Evolutionary conservation across 2,797 vertebrate species (phyloP), one percentile per base, ranked within the genome.

Genomic region (Acanthiza pusilla): DNA sequence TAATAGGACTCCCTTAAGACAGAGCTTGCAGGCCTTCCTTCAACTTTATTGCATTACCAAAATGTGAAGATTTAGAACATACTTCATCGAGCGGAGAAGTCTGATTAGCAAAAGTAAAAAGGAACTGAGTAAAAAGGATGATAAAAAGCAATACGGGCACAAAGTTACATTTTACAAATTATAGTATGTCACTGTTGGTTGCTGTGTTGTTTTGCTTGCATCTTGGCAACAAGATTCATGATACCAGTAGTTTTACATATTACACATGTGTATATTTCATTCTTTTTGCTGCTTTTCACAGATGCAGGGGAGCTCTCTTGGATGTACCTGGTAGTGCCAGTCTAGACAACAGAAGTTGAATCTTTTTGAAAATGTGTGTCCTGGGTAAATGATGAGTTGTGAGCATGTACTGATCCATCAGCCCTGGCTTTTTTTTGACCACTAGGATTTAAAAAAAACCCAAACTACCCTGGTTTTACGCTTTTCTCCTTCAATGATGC

Each of bases 151-250:
- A 43, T 78, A 55, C 18, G 34, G 48, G 23, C n/a, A 34, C 53
- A 40, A 88, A 92, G 51, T 76, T 53, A 36, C 4, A 32, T 62
- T 79, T 72, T 68, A 57, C 10, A 38, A 43, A n/a, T 50, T 1
- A 16, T 42, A 42, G 11, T 16, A 5, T n/a, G 0, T 60, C 13
- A 2, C 40, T 0, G 0, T 22, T 77, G 13, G 40, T 55, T 80
- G 27, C 72, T 89, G 32, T 70, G 26, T 65, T 61, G 68, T 38
- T 84, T 65, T 83, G 22, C 42, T 71, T 58, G 23, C 1, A 0
- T 86, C 47, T 61, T 84, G 55, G 27, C 65, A 53, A 10, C 27
- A 47, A 53, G 21, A 58, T 62, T 81, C 26, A 26, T 19, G 30
- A 12, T n/a, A 8, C 17, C 7, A n/a, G 29, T 65, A 75, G 60